phyloP scores from a whole-genome alignment of 2,113 vertebrate genomes.

The Austrofundulus limnaeus region DNA sequence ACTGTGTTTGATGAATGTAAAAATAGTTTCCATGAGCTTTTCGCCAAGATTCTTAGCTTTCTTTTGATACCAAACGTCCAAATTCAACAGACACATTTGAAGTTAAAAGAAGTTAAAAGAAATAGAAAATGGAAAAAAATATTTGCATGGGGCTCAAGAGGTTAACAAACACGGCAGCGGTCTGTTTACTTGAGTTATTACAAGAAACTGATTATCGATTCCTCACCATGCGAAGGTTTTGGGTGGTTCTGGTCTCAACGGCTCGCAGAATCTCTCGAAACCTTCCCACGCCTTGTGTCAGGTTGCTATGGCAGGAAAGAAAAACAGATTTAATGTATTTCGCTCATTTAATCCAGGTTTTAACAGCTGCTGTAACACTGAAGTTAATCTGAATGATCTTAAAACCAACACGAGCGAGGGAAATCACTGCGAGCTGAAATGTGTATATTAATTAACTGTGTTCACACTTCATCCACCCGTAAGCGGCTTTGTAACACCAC shows the following conservation, averaged over 20 bases:
- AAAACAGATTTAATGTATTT: not conserved
- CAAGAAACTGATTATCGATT: too few relatives aligned
- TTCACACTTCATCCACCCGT: constrained; percentile 40
- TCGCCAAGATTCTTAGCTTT: too few relatives aligned
- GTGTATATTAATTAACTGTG: not conserved
- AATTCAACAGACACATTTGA: too few relatives aligned
- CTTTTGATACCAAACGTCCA: too few relatives aligned
- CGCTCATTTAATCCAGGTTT: not conserved
- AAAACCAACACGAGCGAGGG: constrained; percentile 5
- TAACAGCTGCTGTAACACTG: constrained; percentile 4
- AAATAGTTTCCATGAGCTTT: too few relatives aligned
- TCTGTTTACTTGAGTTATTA: constrained; percentile 10
- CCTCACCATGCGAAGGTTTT: constrained; percentile 97
- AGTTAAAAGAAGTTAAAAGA: too few relatives aligned
- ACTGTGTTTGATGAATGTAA: too few relatives aligned
- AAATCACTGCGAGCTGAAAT: constrained; percentile 11
- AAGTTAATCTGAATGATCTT: not conserved
- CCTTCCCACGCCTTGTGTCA: constrained; percentile 92
- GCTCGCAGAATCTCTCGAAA: constrained; percentile 97
- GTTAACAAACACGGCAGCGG: constrained; percentile 3
- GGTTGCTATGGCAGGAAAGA: constrained; percentile 80
- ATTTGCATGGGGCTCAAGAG: too few relatives aligned
- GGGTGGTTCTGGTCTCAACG: constrained; percentile 95
- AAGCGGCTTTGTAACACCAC: constrained; percentile 32
- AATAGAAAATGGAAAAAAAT: too few relatives aligned